A percentile compares a stretch with the other conserved stretches of the same genome.
phyloP scores from a whole-genome alignment of 1,140 invertebrate species.

The Bombus breviceps region DNA sequence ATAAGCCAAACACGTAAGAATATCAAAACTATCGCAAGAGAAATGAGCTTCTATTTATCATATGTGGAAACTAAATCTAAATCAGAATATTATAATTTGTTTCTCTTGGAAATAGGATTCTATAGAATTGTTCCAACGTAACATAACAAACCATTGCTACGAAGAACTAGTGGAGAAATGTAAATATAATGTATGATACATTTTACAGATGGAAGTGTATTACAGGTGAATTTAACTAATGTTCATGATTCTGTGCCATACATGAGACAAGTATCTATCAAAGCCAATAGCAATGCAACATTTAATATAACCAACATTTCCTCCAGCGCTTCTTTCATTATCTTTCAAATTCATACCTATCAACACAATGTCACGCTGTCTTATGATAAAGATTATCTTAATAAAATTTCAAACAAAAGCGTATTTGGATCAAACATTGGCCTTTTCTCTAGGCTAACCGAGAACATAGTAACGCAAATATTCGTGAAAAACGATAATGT shows the following conservation, averaged over 20 bases:
- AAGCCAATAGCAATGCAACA: slow-evolving; percentile 66
- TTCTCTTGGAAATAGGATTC: not conserved
- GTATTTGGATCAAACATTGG: slow-evolving; percentile 86
- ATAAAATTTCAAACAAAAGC: slow-evolving; percentile 74
- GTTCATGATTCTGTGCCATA: slow-evolving; percentile 49
- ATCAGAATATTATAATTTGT: not conserved
- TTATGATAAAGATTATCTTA: slow-evolving; percentile 76
- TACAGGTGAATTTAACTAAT: slow-evolving; percentile 40
- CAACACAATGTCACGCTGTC: slow-evolving; percentile 85
- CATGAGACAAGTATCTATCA: slow-evolving; percentile 58
- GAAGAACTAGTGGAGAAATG: not conserved
- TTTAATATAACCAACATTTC: slow-evolving; percentile 83
- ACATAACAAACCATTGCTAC: not conserved
- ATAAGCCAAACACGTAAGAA: not conserved
- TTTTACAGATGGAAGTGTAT: slow-evolving; percentile 58
- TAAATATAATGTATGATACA: slow-evolving; percentile 26
- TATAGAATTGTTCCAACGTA: not conserved
- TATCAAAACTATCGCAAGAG: not conserved
- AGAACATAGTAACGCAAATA: slow-evolving; percentile 56
- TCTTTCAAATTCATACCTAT: slow-evolving; percentile 87
- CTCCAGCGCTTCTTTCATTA: slow-evolving; percentile 83
- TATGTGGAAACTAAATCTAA: no score
- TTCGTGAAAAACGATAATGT: slow-evolving; percentile 80
- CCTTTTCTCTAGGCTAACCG: slow-evolving; percentile 78
- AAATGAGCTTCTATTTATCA: not conserved